Percentiles rank a stretch among this genome's conserved stretches.
These are phyloP conservation scores for Sycophila sp. DNA, from an alignment of 1,140 invertebrate species.

Conservation along the genomic window DNA sequence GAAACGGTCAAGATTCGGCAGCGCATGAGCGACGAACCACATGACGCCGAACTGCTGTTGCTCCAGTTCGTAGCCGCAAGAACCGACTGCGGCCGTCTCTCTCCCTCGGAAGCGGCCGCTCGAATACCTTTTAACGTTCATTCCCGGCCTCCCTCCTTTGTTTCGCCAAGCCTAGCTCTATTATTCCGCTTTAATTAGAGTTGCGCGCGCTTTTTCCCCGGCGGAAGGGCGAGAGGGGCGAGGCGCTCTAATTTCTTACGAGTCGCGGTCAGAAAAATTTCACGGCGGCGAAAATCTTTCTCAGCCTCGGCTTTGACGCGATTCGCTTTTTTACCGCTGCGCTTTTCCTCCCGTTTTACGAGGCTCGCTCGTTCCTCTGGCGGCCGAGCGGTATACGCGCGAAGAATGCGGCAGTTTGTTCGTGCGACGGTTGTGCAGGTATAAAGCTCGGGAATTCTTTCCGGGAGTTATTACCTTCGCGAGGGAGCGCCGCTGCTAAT, in stretches of 20 bases:
- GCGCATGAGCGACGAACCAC: not conserved
- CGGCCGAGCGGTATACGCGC: no score
- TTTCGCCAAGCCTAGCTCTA: not conserved
- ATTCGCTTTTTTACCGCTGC: constrained; percentile 4
- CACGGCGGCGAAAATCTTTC: constrained; percentile 25
- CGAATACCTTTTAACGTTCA: no score
- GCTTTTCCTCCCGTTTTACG: constrained; percentile 7
- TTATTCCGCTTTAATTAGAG: constrained; percentile 35
- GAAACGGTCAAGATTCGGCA: constrained; percentile 11
- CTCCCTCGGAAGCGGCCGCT: no score
- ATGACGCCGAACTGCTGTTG: not conserved
- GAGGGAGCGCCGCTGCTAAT: not conserved
- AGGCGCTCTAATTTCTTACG: constrained; percentile 16
- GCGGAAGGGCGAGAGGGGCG: not conserved
- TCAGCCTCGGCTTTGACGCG: not conserved
- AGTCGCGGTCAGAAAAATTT: constrained; percentile 21
- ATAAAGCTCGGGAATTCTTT: constrained; percentile 15
- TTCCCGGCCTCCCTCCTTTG: no score
- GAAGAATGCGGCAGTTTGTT: constrained; percentile 13
- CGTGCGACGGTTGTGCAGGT: not conserved
- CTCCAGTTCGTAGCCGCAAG: not conserved
- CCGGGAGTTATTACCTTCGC: constrained; percentile 13
- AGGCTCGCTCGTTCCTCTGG: not conserved
- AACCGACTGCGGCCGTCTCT: no score
- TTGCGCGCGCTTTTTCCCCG: not conserved